Conservation (phyloP, 2,113 vertebrate species). For the Trochalopteron elliotii region DNA sequence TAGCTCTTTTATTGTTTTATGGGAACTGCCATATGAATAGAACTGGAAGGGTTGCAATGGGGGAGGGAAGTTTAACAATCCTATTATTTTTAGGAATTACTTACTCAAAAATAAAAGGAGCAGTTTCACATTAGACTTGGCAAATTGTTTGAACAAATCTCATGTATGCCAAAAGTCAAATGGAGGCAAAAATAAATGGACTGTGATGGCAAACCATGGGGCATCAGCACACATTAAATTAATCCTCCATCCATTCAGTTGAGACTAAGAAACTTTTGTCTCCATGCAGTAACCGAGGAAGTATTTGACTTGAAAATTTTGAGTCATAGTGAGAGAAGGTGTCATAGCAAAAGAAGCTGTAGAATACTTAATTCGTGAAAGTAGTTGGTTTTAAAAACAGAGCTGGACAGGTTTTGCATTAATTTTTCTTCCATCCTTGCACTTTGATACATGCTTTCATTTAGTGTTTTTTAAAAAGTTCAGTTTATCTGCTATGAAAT, state of each 20-base stretch:
- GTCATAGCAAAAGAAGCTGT: neutral
- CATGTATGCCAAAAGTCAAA: slow-evolving; percentile 28
- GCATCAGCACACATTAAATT: slow-evolving; percentile 24
- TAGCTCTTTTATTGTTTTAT: slow-evolving; percentile 24
- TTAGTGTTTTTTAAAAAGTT: neutral
- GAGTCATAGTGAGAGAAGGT: neutral
- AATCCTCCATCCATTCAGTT: neutral
- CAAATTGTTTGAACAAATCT: slow-evolving; percentile 37
- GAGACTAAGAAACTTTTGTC: slow-evolving; percentile 30
- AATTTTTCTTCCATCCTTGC: neutral
- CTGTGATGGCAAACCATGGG: slow-evolving; percentile 43
- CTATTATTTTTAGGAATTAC: slow-evolving; percentile 52
- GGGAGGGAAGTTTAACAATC: slow-evolving; percentile 23
- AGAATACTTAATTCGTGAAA: neutral
- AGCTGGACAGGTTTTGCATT: neutral
- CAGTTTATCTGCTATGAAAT: neutral
- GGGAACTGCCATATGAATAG: neutral
- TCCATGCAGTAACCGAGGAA: neutral
- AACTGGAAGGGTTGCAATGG: neutral
- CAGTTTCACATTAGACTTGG: slow-evolving; percentile 14
- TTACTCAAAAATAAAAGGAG: slow-evolving; percentile 53
- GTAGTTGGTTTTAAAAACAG: neutral
- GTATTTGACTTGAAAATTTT: slow-evolving; percentile 36
- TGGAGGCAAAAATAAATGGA: slow-evolving; percentile 49
- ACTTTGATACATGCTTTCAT: neutral